Evolutionary conservation across 1,140 invertebrate genomes (phyloP), one percentile per base, ranked within the genome.

Genomic region (Ericerus pela): DNA sequence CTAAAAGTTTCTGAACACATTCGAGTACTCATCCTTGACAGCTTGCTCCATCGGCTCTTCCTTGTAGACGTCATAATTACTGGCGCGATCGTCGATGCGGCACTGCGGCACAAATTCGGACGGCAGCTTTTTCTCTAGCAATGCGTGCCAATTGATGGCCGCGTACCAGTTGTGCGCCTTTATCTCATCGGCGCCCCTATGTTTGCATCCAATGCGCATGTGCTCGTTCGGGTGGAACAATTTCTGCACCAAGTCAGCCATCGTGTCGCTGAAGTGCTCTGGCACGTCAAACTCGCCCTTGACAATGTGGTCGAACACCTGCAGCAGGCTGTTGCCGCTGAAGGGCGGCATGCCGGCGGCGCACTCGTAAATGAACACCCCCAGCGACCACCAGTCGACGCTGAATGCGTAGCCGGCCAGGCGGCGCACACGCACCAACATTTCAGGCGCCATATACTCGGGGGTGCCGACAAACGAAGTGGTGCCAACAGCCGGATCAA

Each of bases 381-480:
- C 94, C 29, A 95, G 70, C 0, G 91, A 87, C 94, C 94, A 97
- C 67, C 90, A 94, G 72, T 97, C 94, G 0, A 89, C 90, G 8
- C 88, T 80, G 57, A 84, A 82, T 66, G 94, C 89, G 65, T 96
- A 90, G 12, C 91, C 90, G 67, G 84, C 78, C 68, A 22, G 2
- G 10, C 41, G 41, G 22, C 14, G 22, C 10, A 24, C 26, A 10
- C 87, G 93, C 14, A 93, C 70, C 41, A 97, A 92, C 47, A 96
- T 85, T 76, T 97, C 93, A 0, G 93, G 92, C 2, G 92, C 88
- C 11, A 88, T 82, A 62, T 91, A 91, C 66, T 89, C 86, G 0
- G 88, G 88, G 1, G 89, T 98, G 1, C 95, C 95, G 63, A 93
- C 95, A 73, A 99, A 98, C 1, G 95, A 98, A 81, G 89, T 97